phyloP scores from a whole-genome alignment of 2,888 invertebrate species.

The Allygus modestus region DNA sequence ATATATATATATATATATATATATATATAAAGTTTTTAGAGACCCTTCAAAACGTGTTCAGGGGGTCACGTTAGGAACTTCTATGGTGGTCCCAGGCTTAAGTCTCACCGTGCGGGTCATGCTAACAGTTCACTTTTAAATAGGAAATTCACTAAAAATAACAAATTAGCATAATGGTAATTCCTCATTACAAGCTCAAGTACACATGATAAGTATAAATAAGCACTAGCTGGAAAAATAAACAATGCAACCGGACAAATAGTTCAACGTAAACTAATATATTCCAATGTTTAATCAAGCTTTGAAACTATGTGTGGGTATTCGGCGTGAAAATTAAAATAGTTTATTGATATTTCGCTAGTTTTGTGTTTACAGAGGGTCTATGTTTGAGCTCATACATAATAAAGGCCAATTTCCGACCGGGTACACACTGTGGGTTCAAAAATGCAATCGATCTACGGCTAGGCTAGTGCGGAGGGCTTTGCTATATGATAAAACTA shows the following conservation, averaged over 20 bases:
- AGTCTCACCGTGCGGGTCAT: no score
- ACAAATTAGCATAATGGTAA: no score
- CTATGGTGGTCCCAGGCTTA: no score
- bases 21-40: no score
- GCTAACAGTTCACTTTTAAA: no score
- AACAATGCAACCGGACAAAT: background rate
- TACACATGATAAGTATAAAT: background rate
- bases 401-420: constrained; percentile 53
- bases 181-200: background rate
- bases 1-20: no score
- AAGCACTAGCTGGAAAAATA: background rate
- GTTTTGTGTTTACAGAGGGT: constrained; percentile 40
- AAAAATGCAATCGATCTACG: constrained; percentile 38
- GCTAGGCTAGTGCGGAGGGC: constrained; percentile 35
- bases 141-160: no score
- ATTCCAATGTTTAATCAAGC: constrained; percentile 20
- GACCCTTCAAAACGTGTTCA: no score
- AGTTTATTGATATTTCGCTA: constrained; percentile 53
- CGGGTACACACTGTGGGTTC: background rate
- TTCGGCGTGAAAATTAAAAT: constrained; percentile 33
- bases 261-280: constrained; percentile 1
- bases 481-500: constrained; percentile 52
- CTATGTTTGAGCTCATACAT: constrained; percentile 55
- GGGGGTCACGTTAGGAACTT: no score
- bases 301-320: constrained; percentile 11